Evolutionary conservation across 30 jellyfish, hydroid and myxozoan species (phyloP), one percentile per base, ranked within the genome.

Genomic region (Sanderia malayensis): DNA sequence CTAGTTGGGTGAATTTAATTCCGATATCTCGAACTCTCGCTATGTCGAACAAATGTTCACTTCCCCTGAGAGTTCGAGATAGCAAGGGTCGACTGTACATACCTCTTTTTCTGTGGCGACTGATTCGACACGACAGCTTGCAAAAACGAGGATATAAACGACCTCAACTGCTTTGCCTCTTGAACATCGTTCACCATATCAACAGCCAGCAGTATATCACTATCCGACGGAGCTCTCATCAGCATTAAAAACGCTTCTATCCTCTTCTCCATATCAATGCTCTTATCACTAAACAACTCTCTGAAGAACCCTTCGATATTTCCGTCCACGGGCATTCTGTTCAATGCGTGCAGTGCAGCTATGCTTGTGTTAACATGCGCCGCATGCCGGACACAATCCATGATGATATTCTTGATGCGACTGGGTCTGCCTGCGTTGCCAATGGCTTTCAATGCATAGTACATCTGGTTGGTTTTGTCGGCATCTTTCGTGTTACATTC

Each of bases 341-440:
- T 66, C 37, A 92, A 28, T 6, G 98, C 89, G 18, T 84, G 95
- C 7, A 92, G 67, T 25, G 98, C 98, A 26, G 98, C 96, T 31
- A 92, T 60, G 79, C 96, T 84, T 11, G 86, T 75, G 53, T 85
- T 84, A 23, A 74, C 11, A 30, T 84, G 89, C 2, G 76, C 45
- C 23, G 98, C 96, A 73, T 92, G 79, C 67, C 76, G 58, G 23
- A 80, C 73, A 44, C 98, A 92, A 55, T 92, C 96, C 53, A 92
- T 46, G 21, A 92, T 84, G n/a, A 85, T 67, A 32, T 94, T 75
- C 19, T 59, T 60, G 65, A 91, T 95, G 45, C 61, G 46, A 18
- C 62, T 58, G 1, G 96, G 96, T 75, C 95, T 53, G 15, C 98
- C 98, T 21, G 94, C 88, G 66, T 92, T 92, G 3, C 98, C 98